Evolutionary conservation across 2,797 vertebrate species (phyloP).

Genomic region (Neosilurus hyrtlii): DNA sequence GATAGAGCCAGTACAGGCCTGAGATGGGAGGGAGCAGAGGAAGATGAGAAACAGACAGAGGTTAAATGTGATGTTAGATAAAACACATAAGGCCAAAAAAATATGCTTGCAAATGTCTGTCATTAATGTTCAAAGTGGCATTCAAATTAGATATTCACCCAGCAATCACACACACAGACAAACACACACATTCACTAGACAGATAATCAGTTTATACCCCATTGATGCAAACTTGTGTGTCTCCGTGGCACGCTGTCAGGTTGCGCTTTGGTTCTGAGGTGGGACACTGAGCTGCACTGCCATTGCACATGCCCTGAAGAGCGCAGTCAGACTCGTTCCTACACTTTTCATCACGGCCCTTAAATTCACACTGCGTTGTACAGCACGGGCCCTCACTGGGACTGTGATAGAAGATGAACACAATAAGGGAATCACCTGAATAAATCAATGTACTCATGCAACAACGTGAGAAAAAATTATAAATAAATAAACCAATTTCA

Average conservation of each 20-base stretch:
- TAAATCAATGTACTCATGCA: not conserved
- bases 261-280: constrained; percentile 82
- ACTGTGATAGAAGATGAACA: constrained; percentile 62
- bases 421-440: not conserved
- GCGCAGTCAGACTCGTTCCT: constrained; percentile 87
- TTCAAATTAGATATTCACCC: not conserved
- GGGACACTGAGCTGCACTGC: constrained; percentile 79
- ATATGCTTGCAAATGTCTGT: too few species aligned
- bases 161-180: not conserved
- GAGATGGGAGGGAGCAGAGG: not conserved
- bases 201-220: constrained; percentile 75
- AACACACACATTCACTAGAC: not conserved
- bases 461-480: not conserved
- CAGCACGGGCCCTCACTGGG: constrained; percentile 96
- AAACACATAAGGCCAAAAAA: not conserved
- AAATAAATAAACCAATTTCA: not conserved
- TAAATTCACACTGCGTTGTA: constrained; percentile 75
- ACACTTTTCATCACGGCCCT: constrained; percentile 69
- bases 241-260: constrained; percentile 82
- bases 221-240: constrained; percentile 92
- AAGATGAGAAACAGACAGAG: not conserved
- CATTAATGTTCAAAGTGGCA: not conserved
- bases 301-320: constrained; percentile 78
- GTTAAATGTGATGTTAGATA: not conserved
- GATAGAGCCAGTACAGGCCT: constrained; percentile 94